A percentile compares a stretch with the other conserved stretches of the same genome.
phyloP scores from a whole-genome alignment of 53 echinoderm and acorn worm species.

The Temnopleurus reevesii region DNA sequence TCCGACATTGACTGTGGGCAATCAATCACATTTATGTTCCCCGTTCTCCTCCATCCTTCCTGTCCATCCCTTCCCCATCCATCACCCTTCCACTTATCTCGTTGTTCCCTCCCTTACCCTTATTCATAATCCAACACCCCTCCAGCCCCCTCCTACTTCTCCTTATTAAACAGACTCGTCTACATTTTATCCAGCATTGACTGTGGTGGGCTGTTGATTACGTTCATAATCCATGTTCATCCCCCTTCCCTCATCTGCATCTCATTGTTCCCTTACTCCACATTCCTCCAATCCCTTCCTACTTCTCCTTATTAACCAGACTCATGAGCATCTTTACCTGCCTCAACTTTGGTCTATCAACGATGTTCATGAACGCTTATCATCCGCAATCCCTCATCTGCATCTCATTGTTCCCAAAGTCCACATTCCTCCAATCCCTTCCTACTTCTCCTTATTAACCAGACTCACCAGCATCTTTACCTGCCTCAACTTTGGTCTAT shows the following conservation, averaged over 20 bases:
- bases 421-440: neutral
- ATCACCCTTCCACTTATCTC: too few species aligned
- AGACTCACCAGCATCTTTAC: conserved; percentile 47
- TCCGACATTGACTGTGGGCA: conserved; percentile 55
- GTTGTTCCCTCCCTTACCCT: too few species aligned
- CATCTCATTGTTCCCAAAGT: too few species aligned
- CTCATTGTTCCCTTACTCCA: neutral
- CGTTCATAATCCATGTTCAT: too few species aligned
- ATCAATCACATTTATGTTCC: conserved; percentile 70
- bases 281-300: neutral
- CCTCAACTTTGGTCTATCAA: conserved; percentile 61
- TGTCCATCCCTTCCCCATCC: too few species aligned
- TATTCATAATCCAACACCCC: too few species aligned
- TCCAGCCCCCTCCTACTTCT: too few species aligned
- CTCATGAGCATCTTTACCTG: conserved; percentile 33
- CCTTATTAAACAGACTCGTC: conserved; percentile 44
- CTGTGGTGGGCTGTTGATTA: conserved; percentile 67
- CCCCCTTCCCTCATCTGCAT: too few species aligned
- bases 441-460: conserved; percentile 41
- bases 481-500: conserved; percentile 60
- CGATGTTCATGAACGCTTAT: conserved; percentile 58
- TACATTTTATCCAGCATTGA: conserved; percentile 53
- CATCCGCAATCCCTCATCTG: too few species aligned
- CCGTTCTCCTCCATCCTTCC: too few species aligned
- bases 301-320: neutral